A percentile compares a stretch with the other conserved stretches of the same genome.
Conservation (phyloP, 2,888 invertebrate species). For the Ichneumon xanthorius region DNA sequence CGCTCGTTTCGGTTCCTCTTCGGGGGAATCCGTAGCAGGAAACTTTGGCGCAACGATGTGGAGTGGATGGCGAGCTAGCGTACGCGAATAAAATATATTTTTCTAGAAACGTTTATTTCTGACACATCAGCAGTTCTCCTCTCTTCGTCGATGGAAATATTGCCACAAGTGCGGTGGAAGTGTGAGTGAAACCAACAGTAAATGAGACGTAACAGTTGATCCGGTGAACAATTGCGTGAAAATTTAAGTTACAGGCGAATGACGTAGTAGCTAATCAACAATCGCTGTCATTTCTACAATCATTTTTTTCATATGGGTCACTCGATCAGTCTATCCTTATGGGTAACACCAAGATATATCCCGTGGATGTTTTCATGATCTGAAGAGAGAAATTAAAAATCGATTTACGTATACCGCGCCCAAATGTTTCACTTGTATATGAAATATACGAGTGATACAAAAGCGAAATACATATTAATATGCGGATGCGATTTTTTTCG, state of each 20-base stretch:
- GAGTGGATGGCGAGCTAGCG: neutral
- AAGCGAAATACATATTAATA: no score
- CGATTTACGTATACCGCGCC: neutral
- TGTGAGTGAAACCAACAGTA: neutral
- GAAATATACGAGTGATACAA: no score
- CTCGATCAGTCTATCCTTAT: slow-evolving; percentile 61
- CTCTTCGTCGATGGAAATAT: slow-evolving; percentile 7
- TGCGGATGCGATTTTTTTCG: no score
- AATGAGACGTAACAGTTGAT: neutral
- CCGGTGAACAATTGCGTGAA: neutral
- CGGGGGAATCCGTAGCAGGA: neutral
- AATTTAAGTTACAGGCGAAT: neutral
- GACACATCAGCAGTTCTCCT: neutral
- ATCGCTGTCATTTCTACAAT: neutral
- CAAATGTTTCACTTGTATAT: neutral
- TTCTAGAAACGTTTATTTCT: slow-evolving; percentile 24
- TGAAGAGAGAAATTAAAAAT: slow-evolving; percentile 24
- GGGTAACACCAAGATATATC: slow-evolving; percentile 71
- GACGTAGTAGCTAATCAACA: neutral
- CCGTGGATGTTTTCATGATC: slow-evolving; percentile 70
- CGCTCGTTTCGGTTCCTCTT: neutral
- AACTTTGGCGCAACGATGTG: slow-evolving; percentile 15
- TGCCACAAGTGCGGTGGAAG: neutral
- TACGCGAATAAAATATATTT: neutral
- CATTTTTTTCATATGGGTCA: neutral